Evolutionary conservation across 2,113 vertebrate genomes (phyloP), one percentile per base, ranked within the genome.

Genomic region (Verasper variegatus): DNA sequence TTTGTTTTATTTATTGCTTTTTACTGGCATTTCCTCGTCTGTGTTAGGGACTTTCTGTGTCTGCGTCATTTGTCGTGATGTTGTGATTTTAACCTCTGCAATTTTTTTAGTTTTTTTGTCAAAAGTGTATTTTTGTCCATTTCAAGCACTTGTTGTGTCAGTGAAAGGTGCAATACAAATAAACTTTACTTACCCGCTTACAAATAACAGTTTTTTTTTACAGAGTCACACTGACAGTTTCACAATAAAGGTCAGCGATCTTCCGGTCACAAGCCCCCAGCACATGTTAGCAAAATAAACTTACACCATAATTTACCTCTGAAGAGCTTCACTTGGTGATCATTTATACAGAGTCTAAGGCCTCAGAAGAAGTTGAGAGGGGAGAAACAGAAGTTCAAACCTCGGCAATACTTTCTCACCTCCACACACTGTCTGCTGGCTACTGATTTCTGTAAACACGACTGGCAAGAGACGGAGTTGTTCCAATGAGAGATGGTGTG

Each of bases 381-480:
- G 14, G 14, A 26, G 7, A 26, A 14, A 57, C 14, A 23, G n/a
- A 10, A 23, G 11, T 23, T 57, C 24, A 27, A 27, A 57, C 12
- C 14, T 24, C 18, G 12, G 0, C 12, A 13, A 42, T 42, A 10
- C 51, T 54, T 10, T 10, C 20, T 21, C 20, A n/a, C 20, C 51
- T 54, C 51, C 20, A 21, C 51, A 54, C 51, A 54, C 51, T 42
- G 47, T 18, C 47, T 51, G 17, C 18, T 51, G 81, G 82, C 66
- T 76, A 76, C 78, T 78, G 68, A 49, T 49, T 87, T 88, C 80
- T 80, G 73, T 70, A 75, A 86, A 85, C 87, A 86, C 63, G 47
- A 79, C 75, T 68, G 60, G 74, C 63, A 52, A 80, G 83, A 81
- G 69, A 90, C 15, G 6, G 86, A 71, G 67, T 62, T 56, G 66